A percentile compares a stretch with the other conserved stretches of the same genome.
Conservation (phyloP, 2,888 invertebrate species). For the Scaptomyza flava region DNA sequence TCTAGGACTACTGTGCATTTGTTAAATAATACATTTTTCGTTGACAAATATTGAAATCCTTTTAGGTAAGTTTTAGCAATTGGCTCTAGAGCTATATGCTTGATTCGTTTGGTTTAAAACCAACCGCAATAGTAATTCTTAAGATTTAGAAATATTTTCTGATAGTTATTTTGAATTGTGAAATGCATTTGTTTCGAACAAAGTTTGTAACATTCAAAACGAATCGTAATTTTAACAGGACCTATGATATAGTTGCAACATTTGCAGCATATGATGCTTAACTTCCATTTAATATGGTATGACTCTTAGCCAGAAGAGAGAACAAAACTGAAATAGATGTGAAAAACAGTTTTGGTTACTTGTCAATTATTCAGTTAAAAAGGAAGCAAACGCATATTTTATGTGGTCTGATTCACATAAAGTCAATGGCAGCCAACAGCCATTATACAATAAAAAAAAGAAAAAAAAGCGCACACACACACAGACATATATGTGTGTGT, state of each 20-base stretch:
- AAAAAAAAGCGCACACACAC: background rate
- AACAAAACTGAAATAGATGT: conserved; percentile 2
- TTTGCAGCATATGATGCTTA: background rate
- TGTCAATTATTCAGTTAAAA: conserved; percentile 59
- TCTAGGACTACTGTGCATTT: no score
- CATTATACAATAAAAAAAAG: conserved; percentile 28
- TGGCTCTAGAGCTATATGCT: no score
- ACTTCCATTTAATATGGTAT: conserved; percentile 4
- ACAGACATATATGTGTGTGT: background rate
- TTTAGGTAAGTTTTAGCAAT: no score
- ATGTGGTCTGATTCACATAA: conserved; percentile 55
- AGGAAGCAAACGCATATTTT: conserved; percentile 38
- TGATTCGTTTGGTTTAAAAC: no score
- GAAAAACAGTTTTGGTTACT: conserved; percentile 48
- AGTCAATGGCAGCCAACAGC: conserved; percentile 39
- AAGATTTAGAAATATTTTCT: no score
- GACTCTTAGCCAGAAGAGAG: background rate
- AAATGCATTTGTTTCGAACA: no score
- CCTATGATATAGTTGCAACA: background rate
- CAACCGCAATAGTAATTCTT: no score
- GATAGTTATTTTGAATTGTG: no score
- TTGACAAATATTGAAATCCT: no score
- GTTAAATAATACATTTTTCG: no score
- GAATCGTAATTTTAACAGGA: background rate
- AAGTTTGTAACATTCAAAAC: background rate